Evolutionary conservation across 1,140 invertebrate species (phyloP), one percentile per base, ranked within the genome.

Genomic region (Nebria ingens): DNA sequence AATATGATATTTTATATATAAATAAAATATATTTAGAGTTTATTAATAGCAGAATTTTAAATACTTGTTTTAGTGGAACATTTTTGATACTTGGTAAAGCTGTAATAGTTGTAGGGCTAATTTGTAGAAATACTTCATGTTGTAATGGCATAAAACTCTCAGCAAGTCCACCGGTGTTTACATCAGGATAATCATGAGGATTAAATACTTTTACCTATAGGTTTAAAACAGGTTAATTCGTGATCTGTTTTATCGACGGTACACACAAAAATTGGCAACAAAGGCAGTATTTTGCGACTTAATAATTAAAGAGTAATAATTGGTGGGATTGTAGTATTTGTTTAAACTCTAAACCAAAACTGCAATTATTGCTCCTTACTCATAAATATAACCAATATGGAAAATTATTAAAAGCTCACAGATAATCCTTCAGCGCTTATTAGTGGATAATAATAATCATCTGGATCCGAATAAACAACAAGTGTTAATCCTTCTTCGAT

Each of bases 381-480:
- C n/a, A n/a, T n/a, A n/a, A n/a, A n/a, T n/a, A n/a, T n/a, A n/a
- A n/a, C n/a, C n/a, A n/a, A n/a, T n/a, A n/a, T n/a, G n/a, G n/a
- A n/a, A n/a, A n/a, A n/a, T n/a, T n/a, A n/a, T n/a, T n/a, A n/a
- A n/a, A n/a, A n/a, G n/a, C 64, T 61, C 58, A 73, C 73, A 58
- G 71, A 68, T 54, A 73, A 66, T 12, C 73, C 72, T 3, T 61
- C 20, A 4, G 65, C 61, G 51, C 59, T 63, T 3, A 68, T 58
- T 1, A 76, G 57, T 1, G 72, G 64, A 51, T 74, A 80, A 13
- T 69, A 69, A 56, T 79, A 79, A 60, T 80, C 78, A 0, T 76
- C 67, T 0, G 71, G 4, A 50, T 70, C 62, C 0, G 73, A 61
- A 22, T 79, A 68, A 15, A 79, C 19, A 1, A 76, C 17, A 0